Base-by-base conservation (phyloP, 2,888 invertebrate genomes). In the Rhingia rostrata region DNA sequence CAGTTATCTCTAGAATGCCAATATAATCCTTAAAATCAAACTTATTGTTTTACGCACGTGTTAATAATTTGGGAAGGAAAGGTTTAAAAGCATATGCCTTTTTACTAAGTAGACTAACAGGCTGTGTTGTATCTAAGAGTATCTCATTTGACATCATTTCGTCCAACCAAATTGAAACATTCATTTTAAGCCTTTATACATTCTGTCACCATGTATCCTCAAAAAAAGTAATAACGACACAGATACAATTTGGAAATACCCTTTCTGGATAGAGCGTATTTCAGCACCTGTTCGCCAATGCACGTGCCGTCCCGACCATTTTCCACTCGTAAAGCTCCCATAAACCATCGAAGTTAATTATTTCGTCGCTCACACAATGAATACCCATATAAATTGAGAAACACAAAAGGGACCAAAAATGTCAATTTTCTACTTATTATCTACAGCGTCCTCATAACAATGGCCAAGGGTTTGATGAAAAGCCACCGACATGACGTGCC, bases 341-440 rank as follows among this genome's bases (percentile, higher is more conserved):
- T 22, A 49, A 49, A 49, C 49, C 12, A 49, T 49, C 49, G 14
- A 49, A 49, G 14, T 49, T 49, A 49, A 49, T 49, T 49, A 4
- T 51, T 51, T 32, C 32, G 4, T 32, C 32, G 7, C 10, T 32
- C 32, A 32, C 3, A 32, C 3, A 14, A 14, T 12, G 22, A 22
- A 22, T 14, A 22, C 39, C 39, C 7, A 10, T 10, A 10, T 39
- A 39, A 39, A 39, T 39, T 39, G 39, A 39, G 39, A 9, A 39
- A 39, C 10, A 39, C 39, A 39, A 39, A 39, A 39, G 10, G 39
- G 39, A 39, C 22, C 22, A 1, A 22, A 39, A 39, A 39, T 39
- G 39, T 6, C 39, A 39, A 2, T 14, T 14, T 22, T 22, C 22
- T 22, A 22, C 22, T 22, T 22, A 22, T 22, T 22, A 22, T 22